These are phyloP conservation scores for Mycteria americana DNA, from an alignment of 2,797 vertebrate genomes.

Conservation along the genomic window DNA sequence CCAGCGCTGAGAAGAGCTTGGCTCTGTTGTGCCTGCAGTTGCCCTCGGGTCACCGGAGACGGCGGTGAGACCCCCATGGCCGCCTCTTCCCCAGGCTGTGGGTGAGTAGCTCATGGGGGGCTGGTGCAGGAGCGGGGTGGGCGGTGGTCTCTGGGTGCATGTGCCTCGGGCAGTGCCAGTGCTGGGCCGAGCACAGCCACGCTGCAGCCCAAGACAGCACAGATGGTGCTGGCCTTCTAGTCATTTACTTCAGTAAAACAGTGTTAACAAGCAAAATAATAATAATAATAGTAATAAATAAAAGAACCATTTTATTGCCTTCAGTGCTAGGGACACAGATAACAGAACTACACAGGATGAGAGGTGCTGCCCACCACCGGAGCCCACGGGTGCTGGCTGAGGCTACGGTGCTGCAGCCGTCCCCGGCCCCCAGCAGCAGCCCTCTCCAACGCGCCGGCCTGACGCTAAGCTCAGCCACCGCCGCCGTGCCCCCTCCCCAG, in stretches of 20 bases:
- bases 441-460: fast-evolving
- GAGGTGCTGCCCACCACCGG: neutral
- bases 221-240: too few relatives aligned
- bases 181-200: neutral
- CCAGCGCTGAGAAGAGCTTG: neutral
- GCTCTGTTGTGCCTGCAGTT: neutral
- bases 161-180: neutral
- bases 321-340: constrained; percentile 1
- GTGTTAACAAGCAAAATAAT: neutral
- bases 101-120: neutral
- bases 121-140: neutral
- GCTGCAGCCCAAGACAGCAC: neutral
- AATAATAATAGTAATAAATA: constrained; percentile 39
- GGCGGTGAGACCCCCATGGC: neutral
- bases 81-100: neutral
- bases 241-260: neutral
- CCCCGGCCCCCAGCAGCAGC: neutral
- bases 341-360: neutral
- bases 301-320: constrained; percentile 56
- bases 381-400: neutral
- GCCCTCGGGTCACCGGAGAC: neutral
- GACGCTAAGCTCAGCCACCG: neutral
- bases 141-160: neutral
- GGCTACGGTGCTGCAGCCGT: fast-evolving
- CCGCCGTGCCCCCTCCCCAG: fast-evolving